Evolutionary conservation across 1,140 invertebrate species (phyloP).

Genomic region (Drosophila insularis): DNA sequence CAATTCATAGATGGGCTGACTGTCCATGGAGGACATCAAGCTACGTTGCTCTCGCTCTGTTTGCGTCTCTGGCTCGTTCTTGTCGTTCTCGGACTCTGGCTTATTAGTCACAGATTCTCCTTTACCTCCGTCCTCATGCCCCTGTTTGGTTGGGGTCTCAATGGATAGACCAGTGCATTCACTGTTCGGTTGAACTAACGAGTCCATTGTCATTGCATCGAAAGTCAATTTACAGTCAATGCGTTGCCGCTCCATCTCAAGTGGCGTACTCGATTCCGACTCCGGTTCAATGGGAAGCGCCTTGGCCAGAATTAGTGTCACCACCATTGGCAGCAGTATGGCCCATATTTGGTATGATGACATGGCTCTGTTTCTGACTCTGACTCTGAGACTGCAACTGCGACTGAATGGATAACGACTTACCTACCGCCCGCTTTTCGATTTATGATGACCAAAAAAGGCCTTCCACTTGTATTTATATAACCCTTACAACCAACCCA

Average conservation of each 20-base stretch:
- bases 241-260: conserved; percentile 32
- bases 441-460: conserved; percentile 39
- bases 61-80: conserved; percentile 7
- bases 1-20: conserved; percentile 76
- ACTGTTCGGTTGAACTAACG: conserved; percentile 58
- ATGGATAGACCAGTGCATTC: conserved; percentile 5
- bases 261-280: conserved; percentile 10
- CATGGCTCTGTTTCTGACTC: conserved; percentile 25
- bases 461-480: conserved; percentile 66
- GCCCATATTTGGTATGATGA: conserved; percentile 45
- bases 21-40: conserved; percentile 46
- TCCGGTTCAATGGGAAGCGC: conserved; percentile 29
- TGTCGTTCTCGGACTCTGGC: conserved; percentile 21
- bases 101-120: conserved; percentile 43
- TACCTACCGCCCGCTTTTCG: conserved; percentile 9
- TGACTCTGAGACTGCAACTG: conserved; percentile 21
- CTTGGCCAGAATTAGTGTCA: conserved; percentile 49
- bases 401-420: conserved; percentile 2
- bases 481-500: conserved; percentile 20
- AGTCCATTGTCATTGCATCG: conserved; percentile 72
- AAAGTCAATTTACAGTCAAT: conserved; percentile 78
- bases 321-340: conserved; percentile 31
- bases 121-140: not conserved
- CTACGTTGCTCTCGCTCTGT: conserved; percentile 40
- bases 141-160: conserved; percentile 29